Percentiles rank a stretch among this genome's conserved stretches.
phyloP scores from a whole-genome alignment of 2,113 vertebrate species.

The Lethenteron camtschaticum region DNA sequence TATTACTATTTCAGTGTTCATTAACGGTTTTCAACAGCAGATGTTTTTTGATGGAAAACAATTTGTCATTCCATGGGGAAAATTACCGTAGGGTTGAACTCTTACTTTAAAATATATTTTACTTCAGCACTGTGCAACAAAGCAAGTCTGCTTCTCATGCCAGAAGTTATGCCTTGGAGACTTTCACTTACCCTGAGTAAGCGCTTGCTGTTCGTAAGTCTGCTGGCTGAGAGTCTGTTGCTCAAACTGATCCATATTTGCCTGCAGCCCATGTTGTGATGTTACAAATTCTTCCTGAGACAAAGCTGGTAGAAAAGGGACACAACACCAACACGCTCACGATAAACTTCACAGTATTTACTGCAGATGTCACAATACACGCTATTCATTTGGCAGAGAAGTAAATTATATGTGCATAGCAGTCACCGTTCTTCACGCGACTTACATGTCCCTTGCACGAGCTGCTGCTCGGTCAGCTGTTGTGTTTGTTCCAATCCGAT shows the following conservation, averaged over 20 bases:
- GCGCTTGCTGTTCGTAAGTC: slow-evolving; percentile 52
- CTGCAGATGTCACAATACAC: not conserved
- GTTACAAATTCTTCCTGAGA: slow-evolving; percentile 51
- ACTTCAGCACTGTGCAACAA: too few relatives aligned
- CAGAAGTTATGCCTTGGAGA: too few relatives aligned
- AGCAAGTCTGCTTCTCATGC: too few relatives aligned
- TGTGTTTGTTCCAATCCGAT: slow-evolving; percentile 38
- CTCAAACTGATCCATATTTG: slow-evolving; percentile 55
- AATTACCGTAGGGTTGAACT: too few relatives aligned
- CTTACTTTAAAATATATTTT: too few relatives aligned
- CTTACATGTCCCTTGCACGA: slow-evolving; percentile 59
- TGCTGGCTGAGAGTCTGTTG: slow-evolving; percentile 40
- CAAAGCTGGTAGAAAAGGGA: slow-evolving; percentile 6
- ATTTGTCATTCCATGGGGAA: too few relatives aligned
- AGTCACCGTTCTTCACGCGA: not conserved
- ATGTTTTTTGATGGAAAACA: too few relatives aligned
- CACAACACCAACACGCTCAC: not conserved
- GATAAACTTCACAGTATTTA: not conserved
- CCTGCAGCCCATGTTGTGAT: slow-evolving; percentile 43
- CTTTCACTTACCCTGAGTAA: slow-evolving; percentile 42
- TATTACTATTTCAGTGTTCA: too few relatives aligned
- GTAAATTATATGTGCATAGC: not conserved
- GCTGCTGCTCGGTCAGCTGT: slow-evolving; percentile 33
- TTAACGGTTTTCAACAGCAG: too few relatives aligned
- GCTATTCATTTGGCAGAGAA: not conserved